These are phyloP conservation scores for Cynocephalus volans DNA, from an alignment of 2,113 vertebrate species.

Conservation along the genomic window DNA sequence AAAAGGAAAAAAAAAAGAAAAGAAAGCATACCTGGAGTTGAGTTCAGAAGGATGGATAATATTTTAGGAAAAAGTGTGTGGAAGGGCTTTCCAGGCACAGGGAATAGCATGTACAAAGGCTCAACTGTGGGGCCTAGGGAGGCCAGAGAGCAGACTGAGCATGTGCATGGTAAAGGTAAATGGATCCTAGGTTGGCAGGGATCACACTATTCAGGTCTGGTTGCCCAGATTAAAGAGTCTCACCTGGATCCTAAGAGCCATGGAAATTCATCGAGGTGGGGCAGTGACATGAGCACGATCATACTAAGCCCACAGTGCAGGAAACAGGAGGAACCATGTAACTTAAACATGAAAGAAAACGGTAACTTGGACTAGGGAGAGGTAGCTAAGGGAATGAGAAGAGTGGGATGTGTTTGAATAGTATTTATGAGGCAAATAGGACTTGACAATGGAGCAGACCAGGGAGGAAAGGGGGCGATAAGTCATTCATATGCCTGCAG, in stretches of 20 bases:
- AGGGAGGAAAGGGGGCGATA: not conserved
- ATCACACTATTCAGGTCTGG: not conserved
- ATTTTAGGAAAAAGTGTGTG: not conserved
- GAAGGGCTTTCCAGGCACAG: not conserved
- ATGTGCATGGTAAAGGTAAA: not conserved
- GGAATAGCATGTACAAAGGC: not conserved
- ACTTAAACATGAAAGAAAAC: not conserved
- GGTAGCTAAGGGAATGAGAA: not conserved
- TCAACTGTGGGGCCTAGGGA: not conserved
- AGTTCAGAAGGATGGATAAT: not conserved
- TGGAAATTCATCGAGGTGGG: not conserved
- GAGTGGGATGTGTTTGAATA: not conserved
- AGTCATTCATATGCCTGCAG: not conserved
- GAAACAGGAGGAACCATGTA: not conserved
- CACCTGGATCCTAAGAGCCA: not conserved
- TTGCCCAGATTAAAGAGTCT: not conserved
- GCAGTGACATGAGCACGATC: fast-evolving
- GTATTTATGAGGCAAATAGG: too few species aligned
- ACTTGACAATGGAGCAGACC: not conserved
- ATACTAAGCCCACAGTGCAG: too few species aligned
- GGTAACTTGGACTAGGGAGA: not conserved
- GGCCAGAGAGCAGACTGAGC: not conserved
- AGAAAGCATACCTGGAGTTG: not conserved
- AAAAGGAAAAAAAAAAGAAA: too few species aligned
- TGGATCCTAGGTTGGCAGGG: too few species aligned